Evolutionary conservation across 2,888 invertebrate genomes (phyloP).

Genomic region (Mythimna ferrago): DNA sequence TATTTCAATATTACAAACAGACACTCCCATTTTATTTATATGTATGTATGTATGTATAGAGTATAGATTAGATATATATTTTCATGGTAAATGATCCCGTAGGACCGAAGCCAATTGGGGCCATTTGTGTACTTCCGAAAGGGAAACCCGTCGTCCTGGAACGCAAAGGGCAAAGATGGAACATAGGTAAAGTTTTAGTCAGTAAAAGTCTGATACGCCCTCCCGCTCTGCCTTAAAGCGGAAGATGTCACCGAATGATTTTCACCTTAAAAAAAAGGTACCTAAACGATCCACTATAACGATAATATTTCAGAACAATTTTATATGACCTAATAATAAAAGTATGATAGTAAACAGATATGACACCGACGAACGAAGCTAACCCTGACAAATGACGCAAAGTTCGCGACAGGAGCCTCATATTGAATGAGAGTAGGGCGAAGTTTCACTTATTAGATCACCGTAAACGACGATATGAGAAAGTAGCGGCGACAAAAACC

Average conservation of each 20-base stretch:
- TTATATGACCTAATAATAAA: conserved; percentile 50
- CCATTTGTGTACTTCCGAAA: too few species aligned
- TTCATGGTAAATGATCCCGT: not conserved
- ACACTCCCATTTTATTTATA: too few species aligned
- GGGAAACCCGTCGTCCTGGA: too few species aligned
- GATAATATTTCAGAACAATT: conserved; percentile 6
- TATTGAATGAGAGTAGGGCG: conserved; percentile 85
- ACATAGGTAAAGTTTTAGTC: too few species aligned
- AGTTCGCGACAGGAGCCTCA: conserved; percentile 84
- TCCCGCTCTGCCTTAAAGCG: too few species aligned
- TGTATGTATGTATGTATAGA: too few species aligned
- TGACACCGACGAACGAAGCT: conserved; percentile 43
- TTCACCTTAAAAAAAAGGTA: too few species aligned
- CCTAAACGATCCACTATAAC: not conserved
- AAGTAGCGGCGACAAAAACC: conserved; percentile 87
- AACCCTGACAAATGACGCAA: conserved; percentile 80
- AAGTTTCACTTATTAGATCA: conserved; percentile 89
- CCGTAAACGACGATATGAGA: conserved; percentile 85
- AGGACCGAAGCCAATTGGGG: too few species aligned
- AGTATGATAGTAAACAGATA: conserved; percentile 54
- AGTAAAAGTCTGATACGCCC: too few species aligned
- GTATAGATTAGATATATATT: not conserved
- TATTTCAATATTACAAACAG: too few species aligned
- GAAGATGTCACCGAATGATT: too few species aligned
- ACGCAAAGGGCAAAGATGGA: too few species aligned